These are phyloP conservation scores for Melanostigma gelatinosum DNA, from an alignment of 2,113 vertebrate genomes.

Conservation along the genomic window DNA sequence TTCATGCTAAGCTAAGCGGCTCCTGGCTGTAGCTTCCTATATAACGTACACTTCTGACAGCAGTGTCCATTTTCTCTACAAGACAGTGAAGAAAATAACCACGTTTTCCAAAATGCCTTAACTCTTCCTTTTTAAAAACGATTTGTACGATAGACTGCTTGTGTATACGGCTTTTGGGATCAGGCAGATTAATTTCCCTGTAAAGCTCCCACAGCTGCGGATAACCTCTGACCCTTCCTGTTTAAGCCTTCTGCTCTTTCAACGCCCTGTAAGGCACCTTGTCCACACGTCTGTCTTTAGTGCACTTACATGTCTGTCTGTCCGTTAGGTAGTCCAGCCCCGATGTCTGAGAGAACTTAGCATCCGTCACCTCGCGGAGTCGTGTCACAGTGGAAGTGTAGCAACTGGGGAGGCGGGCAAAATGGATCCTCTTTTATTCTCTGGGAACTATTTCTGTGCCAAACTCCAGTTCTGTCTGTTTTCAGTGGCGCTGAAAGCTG, in stretches of 20 bases:
- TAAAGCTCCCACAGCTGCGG: slow-evolving; percentile 33
- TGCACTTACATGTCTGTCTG: slow-evolving; percentile 43
- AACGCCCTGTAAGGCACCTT: slow-evolving; percentile 25
- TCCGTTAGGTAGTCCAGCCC: slow-evolving; percentile 19
- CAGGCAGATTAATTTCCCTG: slow-evolving; percentile 18
- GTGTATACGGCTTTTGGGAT: slow-evolving; percentile 36
- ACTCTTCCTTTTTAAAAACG: slow-evolving; percentile 10
- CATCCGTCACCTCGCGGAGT: slow-evolving; percentile 31
- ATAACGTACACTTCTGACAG: background rate
- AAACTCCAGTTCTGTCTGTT: slow-evolving; percentile 76
- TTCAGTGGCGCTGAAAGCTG: slow-evolving; percentile 70
- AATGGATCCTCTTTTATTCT: slow-evolving; percentile 65
- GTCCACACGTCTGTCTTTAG: slow-evolving; percentile 36
- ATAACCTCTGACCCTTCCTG: background rate
- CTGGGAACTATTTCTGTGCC: slow-evolving; percentile 82
- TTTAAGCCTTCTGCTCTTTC: slow-evolving; percentile 4
- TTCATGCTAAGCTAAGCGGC: background rate
- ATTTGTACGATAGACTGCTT: slow-evolving; percentile 20
- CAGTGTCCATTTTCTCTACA: background rate
- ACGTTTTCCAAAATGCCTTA: background rate
- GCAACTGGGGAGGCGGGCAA: slow-evolving; percentile 28
- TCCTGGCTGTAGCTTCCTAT: background rate
- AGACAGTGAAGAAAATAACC: background rate
- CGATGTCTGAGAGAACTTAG: slow-evolving; percentile 43
- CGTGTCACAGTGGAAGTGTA: slow-evolving; percentile 4